These are phyloP conservation scores for Hippocampus barbouri DNA, from an alignment of 2,113 vertebrate species.

Conservation along the genomic window DNA sequence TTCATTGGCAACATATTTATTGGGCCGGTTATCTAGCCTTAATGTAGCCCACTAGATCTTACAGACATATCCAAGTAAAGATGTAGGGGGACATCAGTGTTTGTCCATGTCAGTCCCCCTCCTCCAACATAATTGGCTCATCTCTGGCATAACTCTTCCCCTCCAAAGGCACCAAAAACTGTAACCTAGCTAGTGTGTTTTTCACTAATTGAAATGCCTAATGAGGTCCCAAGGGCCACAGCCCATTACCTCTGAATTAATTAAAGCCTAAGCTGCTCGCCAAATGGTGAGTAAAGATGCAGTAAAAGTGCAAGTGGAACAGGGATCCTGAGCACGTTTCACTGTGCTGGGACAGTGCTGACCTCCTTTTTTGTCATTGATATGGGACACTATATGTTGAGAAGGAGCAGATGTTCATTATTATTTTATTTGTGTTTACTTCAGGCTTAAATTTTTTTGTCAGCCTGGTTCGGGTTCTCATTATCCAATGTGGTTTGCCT, in stretches of 20 bases:
- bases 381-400: slow-evolving; percentile 57
- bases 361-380: slow-evolving; percentile 73
- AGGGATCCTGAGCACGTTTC: slow-evolving; percentile 40
- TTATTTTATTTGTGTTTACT: slow-evolving; percentile 73
- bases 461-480: slow-evolving; percentile 50
- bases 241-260: slow-evolving; percentile 76
- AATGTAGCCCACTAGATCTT: too few species aligned
- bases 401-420: slow-evolving; percentile 73
- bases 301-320: slow-evolving; percentile 57
- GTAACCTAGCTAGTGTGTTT: slow-evolving; percentile 74
- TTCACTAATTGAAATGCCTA: slow-evolving; percentile 79
- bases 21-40: background rate
- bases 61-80: background rate
- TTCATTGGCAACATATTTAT: background rate
- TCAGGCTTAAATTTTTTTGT: slow-evolving; percentile 54
- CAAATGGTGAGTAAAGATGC: slow-evolving; percentile 74
- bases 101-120: slow-evolving; percentile 30
- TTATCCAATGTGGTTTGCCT: slow-evolving; percentile 70
- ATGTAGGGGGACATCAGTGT: slow-evolving; percentile 12
- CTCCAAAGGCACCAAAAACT: slow-evolving; percentile 73
- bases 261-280: slow-evolving; percentile 68
- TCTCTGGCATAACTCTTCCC: slow-evolving; percentile 64
- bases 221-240: slow-evolving; percentile 80
- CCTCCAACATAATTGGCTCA: slow-evolving; percentile 59
- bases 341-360: slow-evolving; percentile 43